Conservation (phyloP, 23 tunicate species). For the Phallusia fumigata region DNA sequence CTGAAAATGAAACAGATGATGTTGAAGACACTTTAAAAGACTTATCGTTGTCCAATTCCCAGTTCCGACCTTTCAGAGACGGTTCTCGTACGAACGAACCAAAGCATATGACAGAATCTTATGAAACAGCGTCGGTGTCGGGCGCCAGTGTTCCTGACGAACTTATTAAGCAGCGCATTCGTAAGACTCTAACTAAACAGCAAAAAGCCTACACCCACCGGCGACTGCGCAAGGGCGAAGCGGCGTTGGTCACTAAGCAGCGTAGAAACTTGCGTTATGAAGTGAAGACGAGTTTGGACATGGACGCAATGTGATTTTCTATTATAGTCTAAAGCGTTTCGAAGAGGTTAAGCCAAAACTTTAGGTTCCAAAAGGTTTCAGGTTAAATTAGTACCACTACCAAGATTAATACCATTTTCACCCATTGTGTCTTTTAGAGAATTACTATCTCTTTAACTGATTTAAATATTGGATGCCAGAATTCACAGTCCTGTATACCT, state of each 20-base stretch:
- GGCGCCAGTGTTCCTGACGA: slow-evolving; percentile 60
- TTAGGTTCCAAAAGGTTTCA: no score
- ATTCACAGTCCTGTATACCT: no score
- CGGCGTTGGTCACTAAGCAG: slow-evolving; percentile 69
- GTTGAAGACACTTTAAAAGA: slow-evolving; percentile 21
- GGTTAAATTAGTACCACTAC: no score
- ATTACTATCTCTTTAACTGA: no score
- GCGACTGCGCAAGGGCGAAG: slow-evolving; percentile 77
- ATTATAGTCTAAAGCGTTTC: no score
- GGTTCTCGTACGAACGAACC: slow-evolving; percentile 21
- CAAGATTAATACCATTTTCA: no score
- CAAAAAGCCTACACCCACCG: slow-evolving; percentile 48
- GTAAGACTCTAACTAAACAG: slow-evolving; percentile 41
- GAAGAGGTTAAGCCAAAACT: no score
- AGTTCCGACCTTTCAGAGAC: slow-evolving; percentile 55
- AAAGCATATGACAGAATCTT: not conserved
- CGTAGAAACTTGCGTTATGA: slow-evolving; percentile 51
- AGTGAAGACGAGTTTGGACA: slow-evolving; percentile 27
- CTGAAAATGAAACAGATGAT: not conserved
- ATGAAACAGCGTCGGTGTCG: slow-evolving; percentile 20
- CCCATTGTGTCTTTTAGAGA: no score
- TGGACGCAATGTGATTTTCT: not conserved
- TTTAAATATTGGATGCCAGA: no score
- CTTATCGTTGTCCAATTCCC: slow-evolving; percentile 34
- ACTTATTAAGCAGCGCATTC: slow-evolving; percentile 62